Evolutionary conservation across 2,888 invertebrate species (phyloP), one percentile per base, ranked within the genome.

Genomic region (Himalopsyche japonica): DNA sequence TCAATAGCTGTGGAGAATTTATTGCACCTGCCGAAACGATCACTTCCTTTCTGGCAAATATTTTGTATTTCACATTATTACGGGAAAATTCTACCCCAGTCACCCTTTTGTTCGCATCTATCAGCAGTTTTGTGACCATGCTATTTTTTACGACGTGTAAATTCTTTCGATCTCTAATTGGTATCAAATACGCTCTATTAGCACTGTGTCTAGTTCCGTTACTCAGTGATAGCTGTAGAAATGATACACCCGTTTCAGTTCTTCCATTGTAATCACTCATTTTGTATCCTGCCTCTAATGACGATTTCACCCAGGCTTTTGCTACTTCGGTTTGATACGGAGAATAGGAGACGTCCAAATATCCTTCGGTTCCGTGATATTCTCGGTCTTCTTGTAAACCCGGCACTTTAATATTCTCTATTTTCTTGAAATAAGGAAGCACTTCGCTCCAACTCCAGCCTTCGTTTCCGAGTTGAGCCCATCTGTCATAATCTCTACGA

Each of bases 371-470:
- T 10, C 91, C 91, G 88, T 95, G 95, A 88, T 92, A 91, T 77
- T 91, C 89, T 3, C 90, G 90, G 88, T 94, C 91, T 24, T 91
- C 88, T 49, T 6, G 18, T 85, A 93, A 91, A 30, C 91, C 90
- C 0, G 93, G 93, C 10, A 95, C 93, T 84, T 93, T 93, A 47
- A 94, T 94, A 84, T 95, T 95, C 90, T 97, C 97, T 34, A 95
- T 91, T 90, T 96, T 97, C 88, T 95, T 95, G 89, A 96, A 97
- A 89, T 96, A 96, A 0, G 95, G 95, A 20, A 96, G 89, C 0
- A 96, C 95, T 27, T 95, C 93, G 34, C 93, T 90, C 92, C 93
- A 96, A 79, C 94, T 93, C 96, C 96, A 96, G 0, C 95, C 96
- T 0, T 92, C 89, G 89, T 96, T 95, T 0, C 96, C 97, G 88